Conservation (phyloP, 2,113 vertebrate genomes). For the Miniopterus natalensis region DNA sequence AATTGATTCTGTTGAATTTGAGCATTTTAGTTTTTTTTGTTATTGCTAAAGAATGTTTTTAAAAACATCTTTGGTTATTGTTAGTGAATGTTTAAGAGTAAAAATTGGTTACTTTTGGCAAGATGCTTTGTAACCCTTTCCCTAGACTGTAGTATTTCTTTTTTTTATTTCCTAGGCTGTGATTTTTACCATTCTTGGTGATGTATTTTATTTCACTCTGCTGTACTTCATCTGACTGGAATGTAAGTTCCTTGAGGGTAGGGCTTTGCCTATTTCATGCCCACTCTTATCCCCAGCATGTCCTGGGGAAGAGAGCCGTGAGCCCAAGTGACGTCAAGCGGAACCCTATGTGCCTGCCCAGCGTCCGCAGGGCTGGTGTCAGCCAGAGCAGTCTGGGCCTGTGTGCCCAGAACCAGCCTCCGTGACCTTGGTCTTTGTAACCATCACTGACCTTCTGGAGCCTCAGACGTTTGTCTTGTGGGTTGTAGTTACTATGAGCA, state of each 20-base stretch:
- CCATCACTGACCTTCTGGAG: background rate
- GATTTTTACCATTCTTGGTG: background rate
- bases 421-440: fast-evolving
- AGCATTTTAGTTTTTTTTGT: slow-evolving; percentile 21
- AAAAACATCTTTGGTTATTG: background rate
- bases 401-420: background rate
- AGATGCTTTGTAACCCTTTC: background rate
- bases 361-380: background rate
- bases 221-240: background rate
- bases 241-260: no score
- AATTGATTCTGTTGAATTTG: slow-evolving; percentile 61
- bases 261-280: background rate
- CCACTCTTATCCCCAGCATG: background rate
- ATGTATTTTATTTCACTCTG: background rate
- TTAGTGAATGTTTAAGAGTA: background rate
- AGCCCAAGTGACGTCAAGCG: background rate
- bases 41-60: slow-evolving; percentile 60
- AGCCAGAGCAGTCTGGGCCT: background rate
- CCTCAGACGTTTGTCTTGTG: background rate
- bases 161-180: background rate
- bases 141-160: background rate
- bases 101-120: background rate
- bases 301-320: background rate
- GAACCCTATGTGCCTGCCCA: no score
- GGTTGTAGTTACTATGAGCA: background rate